Percentiles rank a stretch among this genome's conserved stretches.
Conservation (phyloP, 1,140 invertebrate genomes). For the Mya arenaria region DNA sequence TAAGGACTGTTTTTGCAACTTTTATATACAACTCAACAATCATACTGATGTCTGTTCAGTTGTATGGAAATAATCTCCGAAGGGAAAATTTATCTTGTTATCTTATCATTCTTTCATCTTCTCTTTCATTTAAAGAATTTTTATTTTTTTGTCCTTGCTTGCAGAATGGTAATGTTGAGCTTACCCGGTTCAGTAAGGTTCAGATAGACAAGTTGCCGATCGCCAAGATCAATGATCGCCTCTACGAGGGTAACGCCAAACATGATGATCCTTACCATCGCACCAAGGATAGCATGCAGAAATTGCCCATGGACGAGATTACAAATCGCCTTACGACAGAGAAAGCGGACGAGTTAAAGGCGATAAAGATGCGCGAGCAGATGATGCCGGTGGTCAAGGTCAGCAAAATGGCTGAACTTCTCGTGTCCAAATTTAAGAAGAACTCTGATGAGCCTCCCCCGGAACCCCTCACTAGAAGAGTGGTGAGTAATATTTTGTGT, state of each 20-base stretch:
- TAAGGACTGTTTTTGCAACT: neutral
- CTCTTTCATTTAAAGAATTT: neutral
- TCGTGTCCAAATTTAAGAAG: constrained; percentile 75
- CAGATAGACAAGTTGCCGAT: constrained; percentile 63
- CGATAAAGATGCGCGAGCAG: constrained; percentile 48
- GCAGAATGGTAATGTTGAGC: constrained; percentile 63
- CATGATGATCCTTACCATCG: neutral
- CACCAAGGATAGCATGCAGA: constrained; percentile 13
- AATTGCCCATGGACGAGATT: constrained; percentile 71
- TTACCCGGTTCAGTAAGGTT: constrained; percentile 66
- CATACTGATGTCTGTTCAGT: neutral
- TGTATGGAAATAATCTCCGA: neutral
- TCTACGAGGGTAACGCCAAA: constrained; percentile 39
- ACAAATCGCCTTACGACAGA: constrained; percentile 62
- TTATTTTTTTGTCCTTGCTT: neutral
- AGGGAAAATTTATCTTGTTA: neutral
- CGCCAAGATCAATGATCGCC: constrained; percentile 66
- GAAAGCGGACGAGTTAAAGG: constrained; percentile 28
- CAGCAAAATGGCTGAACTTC: constrained; percentile 89
- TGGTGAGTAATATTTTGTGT: constrained; percentile 35
- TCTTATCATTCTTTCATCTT: neutral
- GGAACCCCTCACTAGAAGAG: constrained; percentile 41
- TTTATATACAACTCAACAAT: neutral
- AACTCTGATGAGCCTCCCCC: constrained; percentile 60
- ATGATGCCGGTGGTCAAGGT: constrained; percentile 88